phyloP scores from a whole-genome alignment of 2,888 invertebrate genomes.

The Aethes cnicana region DNA sequence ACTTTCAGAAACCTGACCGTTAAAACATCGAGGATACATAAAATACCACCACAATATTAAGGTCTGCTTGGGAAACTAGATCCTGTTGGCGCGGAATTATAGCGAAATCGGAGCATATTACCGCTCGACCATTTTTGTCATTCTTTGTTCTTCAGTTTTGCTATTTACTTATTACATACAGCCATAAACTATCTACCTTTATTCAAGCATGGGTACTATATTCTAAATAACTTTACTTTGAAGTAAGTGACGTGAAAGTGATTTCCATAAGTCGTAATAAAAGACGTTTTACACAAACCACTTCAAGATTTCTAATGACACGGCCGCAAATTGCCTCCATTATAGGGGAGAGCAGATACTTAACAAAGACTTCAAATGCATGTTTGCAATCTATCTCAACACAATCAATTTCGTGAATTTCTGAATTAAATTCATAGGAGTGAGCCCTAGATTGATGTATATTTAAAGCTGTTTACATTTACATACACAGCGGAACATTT shows the following conservation, averaged over 20 bases:
- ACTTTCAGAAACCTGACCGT: no score
- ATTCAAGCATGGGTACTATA: background rate
- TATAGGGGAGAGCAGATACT: constrained; percentile 19
- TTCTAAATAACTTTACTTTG: constrained; percentile 9
- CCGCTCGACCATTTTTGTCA: no score
- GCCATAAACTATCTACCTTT: background rate
- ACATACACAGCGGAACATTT: no score
- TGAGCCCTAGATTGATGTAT: no score
- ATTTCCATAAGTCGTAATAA: constrained; percentile 26
- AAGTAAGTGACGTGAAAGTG: constrained; percentile 18
- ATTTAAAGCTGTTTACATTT: no score
- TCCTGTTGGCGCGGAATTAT: no score
- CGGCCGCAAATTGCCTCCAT: constrained; percentile 23
- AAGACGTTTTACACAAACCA: constrained; percentile 22
- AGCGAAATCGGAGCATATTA: no score
- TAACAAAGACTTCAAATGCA: constrained; percentile 15
- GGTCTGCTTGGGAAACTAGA: no score
- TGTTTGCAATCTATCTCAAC: constrained; percentile 11
- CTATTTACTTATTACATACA: background rate
- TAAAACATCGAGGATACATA: no score
- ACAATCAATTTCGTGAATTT: no score
- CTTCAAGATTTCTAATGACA: constrained; percentile 29
- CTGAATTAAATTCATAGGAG: no score
- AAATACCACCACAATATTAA: no score
- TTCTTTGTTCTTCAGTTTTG: background rate